These are phyloP conservation scores for Trisateles emortualis DNA, from an alignment of 2,888 invertebrate species.

Conservation along the genomic window DNA sequence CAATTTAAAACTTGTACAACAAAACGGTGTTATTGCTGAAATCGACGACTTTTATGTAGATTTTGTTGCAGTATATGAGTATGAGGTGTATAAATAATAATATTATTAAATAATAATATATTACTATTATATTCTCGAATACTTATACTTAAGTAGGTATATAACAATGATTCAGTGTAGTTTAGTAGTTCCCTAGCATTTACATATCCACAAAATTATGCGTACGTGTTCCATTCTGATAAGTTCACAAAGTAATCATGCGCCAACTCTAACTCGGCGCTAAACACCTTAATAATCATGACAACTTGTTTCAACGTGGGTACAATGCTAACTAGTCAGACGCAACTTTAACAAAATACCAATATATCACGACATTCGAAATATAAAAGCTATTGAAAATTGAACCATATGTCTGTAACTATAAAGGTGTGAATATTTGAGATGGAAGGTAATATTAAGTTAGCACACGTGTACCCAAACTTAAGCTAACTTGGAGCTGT, in stretches of 20 bases:
- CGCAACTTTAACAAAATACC: slow-evolving; percentile 67
- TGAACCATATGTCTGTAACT: slow-evolving; percentile 37
- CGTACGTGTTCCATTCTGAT: slow-evolving; percentile 32
- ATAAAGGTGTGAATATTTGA: slow-evolving; percentile 34
- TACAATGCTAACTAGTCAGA: slow-evolving; percentile 82
- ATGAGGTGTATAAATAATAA: too few species aligned
- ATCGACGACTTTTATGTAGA: too few species aligned
- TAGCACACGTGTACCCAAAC: slow-evolving; percentile 75
- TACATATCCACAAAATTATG: slow-evolving; percentile 18
- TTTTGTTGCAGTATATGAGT: too few species aligned
- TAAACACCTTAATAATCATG: slow-evolving; percentile 84
- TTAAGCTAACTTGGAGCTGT: slow-evolving; percentile 84
- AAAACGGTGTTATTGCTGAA: too few species aligned
- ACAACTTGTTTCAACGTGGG: slow-evolving; percentile 81
- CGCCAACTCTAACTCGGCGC: slow-evolving; percentile 58
- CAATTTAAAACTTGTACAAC: too few species aligned
- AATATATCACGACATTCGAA: slow-evolving; percentile 42
- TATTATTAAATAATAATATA: too few species aligned
- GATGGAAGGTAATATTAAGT: slow-evolving; percentile 45
- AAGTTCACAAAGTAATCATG: slow-evolving; percentile 50
- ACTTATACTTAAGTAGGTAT: too few species aligned
- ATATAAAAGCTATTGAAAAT: slow-evolving; percentile 6
- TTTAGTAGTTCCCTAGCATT: slow-evolving; percentile 7
- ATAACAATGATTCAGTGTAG: background rate
- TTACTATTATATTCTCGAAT: too few species aligned